Evolutionary conservation across 2,888 invertebrate species (phyloP).

Genomic region (Micropterix aruncella): DNA sequence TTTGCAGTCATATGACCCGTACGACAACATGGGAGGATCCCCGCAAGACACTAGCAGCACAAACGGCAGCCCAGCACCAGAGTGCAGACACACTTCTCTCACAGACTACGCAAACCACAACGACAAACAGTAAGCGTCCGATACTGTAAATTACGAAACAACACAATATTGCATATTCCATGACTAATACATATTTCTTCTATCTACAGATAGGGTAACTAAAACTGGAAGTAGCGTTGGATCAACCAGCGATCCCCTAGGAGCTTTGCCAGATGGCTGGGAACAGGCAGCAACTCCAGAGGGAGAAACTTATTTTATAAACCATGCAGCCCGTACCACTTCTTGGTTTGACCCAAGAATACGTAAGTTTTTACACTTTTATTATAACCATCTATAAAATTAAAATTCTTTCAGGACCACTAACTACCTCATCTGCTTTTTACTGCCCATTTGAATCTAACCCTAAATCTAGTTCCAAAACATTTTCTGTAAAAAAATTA

Average conservation of each 20-base stretch:
- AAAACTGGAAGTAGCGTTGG: conserved; percentile 4
- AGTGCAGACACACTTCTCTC: conserved; percentile 33
- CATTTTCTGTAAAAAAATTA: too few relatives aligned
- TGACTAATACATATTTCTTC: background rate
- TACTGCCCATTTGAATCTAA: too few relatives aligned
- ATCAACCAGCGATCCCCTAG: conserved; percentile 43
- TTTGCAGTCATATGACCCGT: conserved; percentile 71
- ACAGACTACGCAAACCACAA: conserved; percentile 22
- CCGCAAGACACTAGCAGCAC: conserved; percentile 61
- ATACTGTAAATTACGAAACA: background rate
- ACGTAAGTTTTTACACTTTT: conserved; percentile 76
- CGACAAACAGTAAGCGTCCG: conserved; percentile 20
- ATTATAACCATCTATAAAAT: too few relatives aligned
- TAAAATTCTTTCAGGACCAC: too few relatives aligned
- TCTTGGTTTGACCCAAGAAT: conserved; percentile 98
- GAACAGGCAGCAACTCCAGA: conserved; percentile 75
- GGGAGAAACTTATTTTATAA: conserved; percentile 81
- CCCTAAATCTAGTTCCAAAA: too few relatives aligned
- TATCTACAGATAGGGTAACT: background rate
- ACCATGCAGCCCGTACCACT: conserved; percentile 86
- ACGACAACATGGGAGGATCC: conserved; percentile 91
- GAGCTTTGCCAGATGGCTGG: conserved; percentile 77
- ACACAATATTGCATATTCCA: background rate
- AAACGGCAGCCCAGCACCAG: conserved; percentile 39
- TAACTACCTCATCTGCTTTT: too few relatives aligned